These are phyloP conservation scores for Neocrepidodera transversa DNA, from an alignment of 2,888 invertebrate genomes.

Conservation along the genomic window DNA sequence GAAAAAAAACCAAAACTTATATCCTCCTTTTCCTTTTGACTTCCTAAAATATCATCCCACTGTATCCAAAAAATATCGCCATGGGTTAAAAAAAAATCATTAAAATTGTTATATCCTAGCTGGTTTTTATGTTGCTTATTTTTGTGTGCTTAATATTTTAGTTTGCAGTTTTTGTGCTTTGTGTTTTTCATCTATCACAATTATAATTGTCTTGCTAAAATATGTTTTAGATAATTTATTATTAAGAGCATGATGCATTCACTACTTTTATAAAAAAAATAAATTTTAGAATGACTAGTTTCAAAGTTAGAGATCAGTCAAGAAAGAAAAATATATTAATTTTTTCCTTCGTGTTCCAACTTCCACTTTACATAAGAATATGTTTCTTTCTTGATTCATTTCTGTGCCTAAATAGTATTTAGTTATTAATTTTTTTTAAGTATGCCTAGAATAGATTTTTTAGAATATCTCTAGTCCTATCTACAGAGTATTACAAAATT, in stretches of 20 bases:
- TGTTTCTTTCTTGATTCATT: no score
- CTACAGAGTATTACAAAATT: no score
- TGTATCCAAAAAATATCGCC: conserved; percentile 42
- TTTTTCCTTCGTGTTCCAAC: no score
- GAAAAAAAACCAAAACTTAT: conserved; percentile 39
- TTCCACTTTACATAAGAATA: no score
- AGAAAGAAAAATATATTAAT: no score
- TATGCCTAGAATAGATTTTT: no score
- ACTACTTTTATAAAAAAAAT: not conserved
- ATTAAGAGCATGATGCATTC: conserved; percentile 18
- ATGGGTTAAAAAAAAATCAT: conserved; percentile 44
- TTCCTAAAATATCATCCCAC: conserved; percentile 39
- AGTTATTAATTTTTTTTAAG: no score
- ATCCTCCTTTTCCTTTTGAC: conserved; percentile 36
- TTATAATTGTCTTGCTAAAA: conserved; percentile 34
- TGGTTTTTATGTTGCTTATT: conserved; percentile 46
- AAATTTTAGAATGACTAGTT: conserved; percentile 16
- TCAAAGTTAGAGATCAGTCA: no score
- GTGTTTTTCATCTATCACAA: conserved; percentile 38
- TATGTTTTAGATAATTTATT: conserved; percentile 28
- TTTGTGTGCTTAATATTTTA: conserved; percentile 47
- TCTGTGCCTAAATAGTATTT: no score
- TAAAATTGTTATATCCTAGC: conserved; percentile 45
- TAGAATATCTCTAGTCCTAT: no score
- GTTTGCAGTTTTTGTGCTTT: conserved; percentile 38